These are phyloP conservation scores for Amphiprion ocellaris DNA, from an alignment of 2,113 vertebrate species.

Conservation along the genomic window DNA sequence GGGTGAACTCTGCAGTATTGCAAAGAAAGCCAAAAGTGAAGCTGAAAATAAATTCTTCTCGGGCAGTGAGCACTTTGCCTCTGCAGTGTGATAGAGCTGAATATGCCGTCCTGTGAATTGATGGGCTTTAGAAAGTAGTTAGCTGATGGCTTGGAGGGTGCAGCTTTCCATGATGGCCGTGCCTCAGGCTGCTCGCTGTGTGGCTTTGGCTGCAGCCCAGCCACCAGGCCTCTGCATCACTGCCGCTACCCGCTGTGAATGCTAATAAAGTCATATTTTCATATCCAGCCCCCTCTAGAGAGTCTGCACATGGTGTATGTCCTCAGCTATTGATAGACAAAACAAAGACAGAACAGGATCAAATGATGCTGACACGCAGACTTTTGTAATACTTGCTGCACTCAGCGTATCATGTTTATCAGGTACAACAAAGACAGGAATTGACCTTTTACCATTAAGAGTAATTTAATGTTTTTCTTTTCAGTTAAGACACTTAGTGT, in stretches of 20 bases:
- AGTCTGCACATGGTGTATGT: constrained; percentile 32
- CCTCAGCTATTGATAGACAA: constrained; percentile 23
- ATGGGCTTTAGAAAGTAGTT: constrained; percentile 56
- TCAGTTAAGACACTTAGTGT: neutral
- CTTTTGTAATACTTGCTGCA: constrained; percentile 12
- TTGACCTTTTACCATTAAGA: neutral
- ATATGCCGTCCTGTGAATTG: constrained; percentile 60
- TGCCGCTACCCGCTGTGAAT: constrained; percentile 61
- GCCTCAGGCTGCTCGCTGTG: constrained; percentile 45
- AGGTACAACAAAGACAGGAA: constrained; percentile 11
- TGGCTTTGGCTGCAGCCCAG: constrained; percentile 54
- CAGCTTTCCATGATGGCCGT: constrained; percentile 27
- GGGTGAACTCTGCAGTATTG: constrained; percentile 44
- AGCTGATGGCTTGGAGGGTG: constrained; percentile 52
- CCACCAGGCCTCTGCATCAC: constrained; percentile 49
- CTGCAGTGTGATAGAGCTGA: constrained; percentile 64
- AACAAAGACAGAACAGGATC: constrained; percentile 21
- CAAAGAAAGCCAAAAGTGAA: constrained; percentile 42
- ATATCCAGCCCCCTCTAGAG: constrained; percentile 42
- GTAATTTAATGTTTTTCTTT: neutral
- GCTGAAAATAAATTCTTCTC: constrained; percentile 48
- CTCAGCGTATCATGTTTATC: neutral
- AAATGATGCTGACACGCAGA: constrained; percentile 41
- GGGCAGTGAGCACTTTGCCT: constrained; percentile 18
- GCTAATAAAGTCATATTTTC: constrained; percentile 68